Percentiles rank a stretch among this genome's conserved stretches.
Conservation (phyloP, 2,797 vertebrate genomes). For the Enteromius thamalakanensis region DNA sequence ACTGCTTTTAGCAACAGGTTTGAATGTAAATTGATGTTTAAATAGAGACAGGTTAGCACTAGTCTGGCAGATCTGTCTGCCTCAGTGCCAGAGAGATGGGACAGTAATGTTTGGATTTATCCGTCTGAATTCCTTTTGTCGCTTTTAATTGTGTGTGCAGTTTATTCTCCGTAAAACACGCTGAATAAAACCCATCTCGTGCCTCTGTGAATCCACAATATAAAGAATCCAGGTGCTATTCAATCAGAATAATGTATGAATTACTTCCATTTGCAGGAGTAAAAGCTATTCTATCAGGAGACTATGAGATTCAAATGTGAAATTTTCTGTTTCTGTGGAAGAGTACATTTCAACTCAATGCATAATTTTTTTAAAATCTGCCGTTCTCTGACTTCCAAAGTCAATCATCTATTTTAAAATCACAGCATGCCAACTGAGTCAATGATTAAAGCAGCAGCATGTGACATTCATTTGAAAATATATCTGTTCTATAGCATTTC, state of each 20-base stretch:
- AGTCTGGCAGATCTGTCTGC: conserved; percentile 68
- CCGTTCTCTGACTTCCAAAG: background rate
- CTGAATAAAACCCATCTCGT: conserved; percentile 36
- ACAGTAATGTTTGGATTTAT: conserved; percentile 66
- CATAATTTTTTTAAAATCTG: conserved; percentile 17
- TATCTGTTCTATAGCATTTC: conserved; percentile 22
- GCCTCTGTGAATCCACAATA: conserved; percentile 29
- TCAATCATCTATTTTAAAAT: conserved; percentile 45
- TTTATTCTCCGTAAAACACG: conserved; percentile 43
- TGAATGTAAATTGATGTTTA: conserved; percentile 87
- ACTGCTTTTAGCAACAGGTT: conserved; percentile 81
- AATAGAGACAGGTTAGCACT: conserved; percentile 80
- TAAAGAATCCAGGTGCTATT: conserved; percentile 36
- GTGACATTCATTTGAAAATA: conserved; percentile 25
- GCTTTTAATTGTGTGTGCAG: conserved; percentile 59
- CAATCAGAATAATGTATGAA: conserved; percentile 42
- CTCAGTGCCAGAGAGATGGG: conserved; percentile 63
- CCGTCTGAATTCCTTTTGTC: conserved; percentile 70
- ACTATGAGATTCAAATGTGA: conserved; percentile 36
- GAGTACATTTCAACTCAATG: conserved; percentile 5
- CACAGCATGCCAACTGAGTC: conserved; percentile 21
- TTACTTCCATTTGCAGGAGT: conserved; percentile 39
- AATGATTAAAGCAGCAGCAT: conserved; percentile 30
- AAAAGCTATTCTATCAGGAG: conserved; percentile 26
- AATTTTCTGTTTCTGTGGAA: background rate